Base-by-base conservation (phyloP, 2,888 invertebrate species). In the Minunthozetes semirufus region DNA sequence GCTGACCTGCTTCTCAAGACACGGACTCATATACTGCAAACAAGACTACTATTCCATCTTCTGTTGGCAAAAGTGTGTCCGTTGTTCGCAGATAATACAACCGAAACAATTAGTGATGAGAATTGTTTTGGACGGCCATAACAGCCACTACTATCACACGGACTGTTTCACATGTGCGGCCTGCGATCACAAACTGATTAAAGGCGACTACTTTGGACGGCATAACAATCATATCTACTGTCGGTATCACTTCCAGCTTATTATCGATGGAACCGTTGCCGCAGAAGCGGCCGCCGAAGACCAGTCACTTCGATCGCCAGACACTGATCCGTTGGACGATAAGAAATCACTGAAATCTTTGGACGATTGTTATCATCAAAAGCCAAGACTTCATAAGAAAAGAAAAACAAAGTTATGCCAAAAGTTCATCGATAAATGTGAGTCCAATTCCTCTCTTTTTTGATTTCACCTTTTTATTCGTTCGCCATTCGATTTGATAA, bases 181-280 rank as follows among this genome's bases (percentile, higher is more conserved):
- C 59, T 96, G 96, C 86, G 89, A 89, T 83, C 87, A 90, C 61
- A 89, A 91, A 9, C 87, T 96, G 77, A 92, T 90, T 76, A 93
- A 94, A 82, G 97, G 97, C 59, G 96, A 97, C 83, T 93, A 93
- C 81, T 97, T 94, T 85, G 94, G 94, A 79, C 91, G 95, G 86
- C 87, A 92, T 80, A 92, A 93, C 80, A 89, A 91, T 75, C 88
- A 91, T 79, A 90, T 95, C 71, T 90, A 93, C 82, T 95, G 95
- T 86, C 89, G 92, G 85, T 82, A 87, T 76, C 89, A 89, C 82
- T 89, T 22, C 19, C 19, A 59, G 19, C 59, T 9, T 13, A n/a
- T 50, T 5, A 6, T n/a, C 4, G 17, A 50, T 50, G 42, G 42
- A 17, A 50, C n/a, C 17, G n/a, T 9, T 50, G 50, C 50, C 50